These are phyloP conservation scores for Hephaestus fuliginosus DNA, from an alignment of 2,797 vertebrate species.

Conservation along the genomic window DNA sequence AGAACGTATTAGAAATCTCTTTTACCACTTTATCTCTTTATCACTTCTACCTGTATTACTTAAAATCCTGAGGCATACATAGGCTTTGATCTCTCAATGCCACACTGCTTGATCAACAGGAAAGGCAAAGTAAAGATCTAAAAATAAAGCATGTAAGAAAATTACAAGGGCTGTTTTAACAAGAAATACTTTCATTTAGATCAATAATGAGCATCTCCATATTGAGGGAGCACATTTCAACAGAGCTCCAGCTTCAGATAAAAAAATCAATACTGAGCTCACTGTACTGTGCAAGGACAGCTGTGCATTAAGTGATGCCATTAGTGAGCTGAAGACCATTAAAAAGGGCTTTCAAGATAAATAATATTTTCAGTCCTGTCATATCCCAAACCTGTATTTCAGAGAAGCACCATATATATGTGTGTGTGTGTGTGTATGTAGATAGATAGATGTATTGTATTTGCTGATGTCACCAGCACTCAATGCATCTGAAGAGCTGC, in stretches of 20 bases:
- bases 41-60: slow-evolving; percentile 6
- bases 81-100: slow-evolving; percentile 1
- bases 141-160: slow-evolving; percentile 13
- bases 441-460: neutral
- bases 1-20: neutral
- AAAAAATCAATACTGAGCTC: neutral
- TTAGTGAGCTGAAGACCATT: neutral
- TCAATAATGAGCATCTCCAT: neutral
- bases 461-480: neutral
- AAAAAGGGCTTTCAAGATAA: neutral
- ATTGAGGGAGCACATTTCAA: neutral
- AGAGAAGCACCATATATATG: neutral
- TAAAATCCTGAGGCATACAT: neutral
- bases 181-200: neutral
- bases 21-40: neutral
- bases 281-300: neutral
- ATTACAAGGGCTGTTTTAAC: neutral
- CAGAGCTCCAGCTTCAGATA: neutral
- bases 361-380: neutral
- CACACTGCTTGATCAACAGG: neutral
- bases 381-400: slow-evolving; percentile 4
- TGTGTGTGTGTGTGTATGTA: too few relatives aligned
- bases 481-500: too few relatives aligned
- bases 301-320: neutral
- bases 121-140: neutral